Evolutionary conservation across 2,113 vertebrate species (phyloP).

Genomic region (Bucco capensis): DNA sequence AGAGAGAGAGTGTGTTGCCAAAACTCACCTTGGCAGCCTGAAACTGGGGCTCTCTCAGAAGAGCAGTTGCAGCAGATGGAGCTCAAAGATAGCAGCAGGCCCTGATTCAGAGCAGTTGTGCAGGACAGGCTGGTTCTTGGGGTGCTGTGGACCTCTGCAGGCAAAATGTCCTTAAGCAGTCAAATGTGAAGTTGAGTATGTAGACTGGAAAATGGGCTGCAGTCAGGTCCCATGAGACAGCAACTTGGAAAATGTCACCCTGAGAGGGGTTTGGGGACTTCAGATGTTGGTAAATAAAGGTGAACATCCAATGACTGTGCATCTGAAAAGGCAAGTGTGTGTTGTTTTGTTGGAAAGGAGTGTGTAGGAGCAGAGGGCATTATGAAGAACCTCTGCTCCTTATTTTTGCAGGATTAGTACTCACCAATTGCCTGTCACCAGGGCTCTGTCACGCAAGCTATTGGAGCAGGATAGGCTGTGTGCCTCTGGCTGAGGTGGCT

Average conservation of each 20-base stretch:
- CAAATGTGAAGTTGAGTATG: neutral
- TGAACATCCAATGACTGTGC: fast-evolving
- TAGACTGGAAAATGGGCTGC: neutral
- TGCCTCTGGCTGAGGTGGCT: neutral
- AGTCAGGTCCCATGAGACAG: neutral
- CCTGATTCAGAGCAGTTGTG: neutral
- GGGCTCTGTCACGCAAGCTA: neutral
- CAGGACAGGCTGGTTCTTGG: conserved; percentile 12
- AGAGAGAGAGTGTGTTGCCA: neutral
- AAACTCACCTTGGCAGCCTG: fast-evolving
- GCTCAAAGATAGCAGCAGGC: neutral
- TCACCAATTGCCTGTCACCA: fast-evolving
- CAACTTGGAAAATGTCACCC: neutral
- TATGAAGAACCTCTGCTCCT: neutral
- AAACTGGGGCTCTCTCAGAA: neutral
- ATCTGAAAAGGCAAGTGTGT: neutral
- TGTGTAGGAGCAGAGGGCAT: neutral
- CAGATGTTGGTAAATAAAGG: neutral
- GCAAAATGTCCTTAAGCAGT: neutral
- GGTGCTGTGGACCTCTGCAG: neutral
- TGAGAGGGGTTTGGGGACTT: neutral
- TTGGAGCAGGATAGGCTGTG: neutral
- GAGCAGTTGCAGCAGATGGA: conserved; percentile 24
- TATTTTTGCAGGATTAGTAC: neutral
- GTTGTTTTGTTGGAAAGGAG: neutral